Conservation (phyloP, 2,797 vertebrate species). For the Rhinatrema bivittatum region DNA sequence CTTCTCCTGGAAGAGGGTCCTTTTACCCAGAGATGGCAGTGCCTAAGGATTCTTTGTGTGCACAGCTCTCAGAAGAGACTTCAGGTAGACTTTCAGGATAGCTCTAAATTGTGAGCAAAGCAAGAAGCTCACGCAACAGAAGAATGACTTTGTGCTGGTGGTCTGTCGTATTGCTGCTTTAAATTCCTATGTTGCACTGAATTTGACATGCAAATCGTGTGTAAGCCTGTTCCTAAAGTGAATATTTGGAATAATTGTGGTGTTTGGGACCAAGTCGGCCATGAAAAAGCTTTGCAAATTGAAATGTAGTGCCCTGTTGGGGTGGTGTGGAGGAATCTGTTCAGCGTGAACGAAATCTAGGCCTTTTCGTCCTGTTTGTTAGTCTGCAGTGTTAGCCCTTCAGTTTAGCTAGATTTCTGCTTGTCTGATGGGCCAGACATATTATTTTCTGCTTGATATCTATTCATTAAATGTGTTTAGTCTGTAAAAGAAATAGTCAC, state of each 20-base stretch:
- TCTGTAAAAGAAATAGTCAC: no score
- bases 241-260: not conserved
- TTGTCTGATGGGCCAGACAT: slow-evolving; percentile 1
- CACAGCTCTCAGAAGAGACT: no score
- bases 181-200: slow-evolving; percentile 11
- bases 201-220: not conserved
- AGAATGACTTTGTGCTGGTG: no score
- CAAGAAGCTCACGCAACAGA: no score
- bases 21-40: no score
- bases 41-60: no score
- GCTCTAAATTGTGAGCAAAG: not conserved
- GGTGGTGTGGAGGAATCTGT: no score
- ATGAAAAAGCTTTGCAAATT: not conserved
- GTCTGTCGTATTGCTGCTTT: slow-evolving; percentile 4
- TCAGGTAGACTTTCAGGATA: slow-evolving; percentile 17
- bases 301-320: not conserved
- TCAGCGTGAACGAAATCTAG: no score
- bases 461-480: fast-evolving
- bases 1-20: no score
- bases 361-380: no score
- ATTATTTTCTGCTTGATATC: not conserved
- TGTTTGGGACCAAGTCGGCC: no score
- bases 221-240: not conserved
- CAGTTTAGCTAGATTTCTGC: not conserved
- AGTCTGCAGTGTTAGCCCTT: not conserved